Evolutionary conservation across 1,140 invertebrate species (phyloP).

Genomic region (Zaprionus gabonicus): DNA sequence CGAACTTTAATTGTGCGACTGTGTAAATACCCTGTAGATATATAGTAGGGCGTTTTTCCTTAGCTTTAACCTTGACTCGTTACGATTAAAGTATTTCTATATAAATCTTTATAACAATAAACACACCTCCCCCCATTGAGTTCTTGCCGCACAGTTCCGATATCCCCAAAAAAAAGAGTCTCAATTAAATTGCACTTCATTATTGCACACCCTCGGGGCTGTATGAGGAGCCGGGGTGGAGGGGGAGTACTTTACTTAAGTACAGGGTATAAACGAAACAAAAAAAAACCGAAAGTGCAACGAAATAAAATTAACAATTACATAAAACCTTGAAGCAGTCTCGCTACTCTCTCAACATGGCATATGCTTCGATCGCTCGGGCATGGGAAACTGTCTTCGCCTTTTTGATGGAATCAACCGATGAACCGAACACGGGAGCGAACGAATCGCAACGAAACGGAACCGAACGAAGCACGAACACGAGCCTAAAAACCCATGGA

Average conservation of each 20-base stretch:
- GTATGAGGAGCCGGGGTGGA: not conserved
- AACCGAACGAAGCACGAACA: slow-evolving; percentile 8
- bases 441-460: slow-evolving; percentile 9
- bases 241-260: not conserved
- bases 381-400: slow-evolving; percentile 67
- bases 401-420: slow-evolving; percentile 44
- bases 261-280: slow-evolving; percentile 42
- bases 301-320: slow-evolving; percentile 62
- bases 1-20: not conserved
- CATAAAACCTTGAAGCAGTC: slow-evolving; percentile 66
- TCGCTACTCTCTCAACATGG: not conserved
- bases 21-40: slow-evolving; percentile 6
- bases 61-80: not conserved
- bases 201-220: not conserved
- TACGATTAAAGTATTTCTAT: too few relatives aligned
- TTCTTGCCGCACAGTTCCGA: not conserved
- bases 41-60: not conserved
- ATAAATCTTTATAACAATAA: too few relatives aligned
- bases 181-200: not conserved
- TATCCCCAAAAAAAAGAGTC: slow-evolving; percentile 1
- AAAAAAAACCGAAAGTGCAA: slow-evolving; percentile 40
- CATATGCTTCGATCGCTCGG: slow-evolving; percentile 15
- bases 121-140: not conserved
- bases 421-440: slow-evolving; percentile 19
- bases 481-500: slow-evolving; percentile 23